These are phyloP conservation scores for Ellobium chinense DNA, from an alignment of 2,888 invertebrate species.

Conservation along the genomic window DNA sequence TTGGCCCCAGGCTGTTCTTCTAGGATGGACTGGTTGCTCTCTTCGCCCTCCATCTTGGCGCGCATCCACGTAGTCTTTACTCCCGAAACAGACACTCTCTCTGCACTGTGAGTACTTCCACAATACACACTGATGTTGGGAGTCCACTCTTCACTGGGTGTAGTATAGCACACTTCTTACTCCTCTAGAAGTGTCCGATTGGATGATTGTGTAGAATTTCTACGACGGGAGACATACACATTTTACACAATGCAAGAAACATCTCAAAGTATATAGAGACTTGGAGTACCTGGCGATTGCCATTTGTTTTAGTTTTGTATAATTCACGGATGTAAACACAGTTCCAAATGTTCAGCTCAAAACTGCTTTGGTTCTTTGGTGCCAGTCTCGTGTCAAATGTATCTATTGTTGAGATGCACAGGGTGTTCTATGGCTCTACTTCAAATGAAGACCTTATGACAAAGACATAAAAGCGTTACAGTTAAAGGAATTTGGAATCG, in stretches of 20 bases:
- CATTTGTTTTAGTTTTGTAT: constrained; percentile 29
- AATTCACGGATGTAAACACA: too few species aligned
- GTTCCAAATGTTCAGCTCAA: too few species aligned
- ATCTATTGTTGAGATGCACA: too few species aligned
- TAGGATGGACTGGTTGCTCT: constrained; percentile 31
- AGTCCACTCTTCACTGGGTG: too few species aligned
- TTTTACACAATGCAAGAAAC: constrained; percentile 42
- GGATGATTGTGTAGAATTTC: background rate
- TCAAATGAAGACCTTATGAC: too few species aligned
- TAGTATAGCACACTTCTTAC: background rate
- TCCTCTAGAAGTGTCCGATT: background rate
- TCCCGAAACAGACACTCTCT: background rate
- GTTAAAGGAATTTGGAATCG: too few species aligned
- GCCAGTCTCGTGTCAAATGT: too few species aligned
- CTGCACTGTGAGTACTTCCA: background rate
- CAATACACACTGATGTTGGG: background rate
- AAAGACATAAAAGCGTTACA: too few species aligned
- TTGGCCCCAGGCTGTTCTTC: constrained; percentile 29
- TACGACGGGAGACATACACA: constrained; percentile 40
- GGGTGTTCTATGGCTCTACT: too few species aligned
- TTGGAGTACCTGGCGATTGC: background rate
- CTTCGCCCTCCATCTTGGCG: constrained; percentile 32
- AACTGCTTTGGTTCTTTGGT: too few species aligned
- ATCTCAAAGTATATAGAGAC: constrained; percentile 33
- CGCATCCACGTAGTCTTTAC: background rate